Percentiles rank a stretch among this genome's conserved stretches.
These are phyloP conservation scores for Ateles fusciceps DNA, from an alignment of 2,797 vertebrate genomes.

Conservation along the genomic window DNA sequence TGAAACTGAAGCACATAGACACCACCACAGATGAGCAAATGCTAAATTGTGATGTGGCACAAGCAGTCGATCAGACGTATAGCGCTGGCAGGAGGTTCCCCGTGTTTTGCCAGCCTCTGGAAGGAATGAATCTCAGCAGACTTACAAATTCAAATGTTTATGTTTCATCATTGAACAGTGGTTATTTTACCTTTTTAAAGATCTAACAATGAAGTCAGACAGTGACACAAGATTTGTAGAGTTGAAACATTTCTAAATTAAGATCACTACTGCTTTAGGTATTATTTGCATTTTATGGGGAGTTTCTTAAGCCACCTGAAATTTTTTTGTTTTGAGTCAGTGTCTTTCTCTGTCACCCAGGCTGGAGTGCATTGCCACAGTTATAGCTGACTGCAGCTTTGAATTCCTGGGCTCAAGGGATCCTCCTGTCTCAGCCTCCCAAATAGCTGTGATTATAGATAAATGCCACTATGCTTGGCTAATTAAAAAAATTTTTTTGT, in stretches of 20 bases:
- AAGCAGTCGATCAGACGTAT: not conserved
- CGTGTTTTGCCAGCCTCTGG: not conserved
- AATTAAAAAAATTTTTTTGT: not conserved
- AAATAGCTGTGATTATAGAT: not conserved
- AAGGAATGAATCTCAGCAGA: not conserved
- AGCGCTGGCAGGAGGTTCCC: not conserved
- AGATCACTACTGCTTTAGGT: not conserved
- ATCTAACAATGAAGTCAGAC: not conserved
- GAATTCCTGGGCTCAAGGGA: not conserved
- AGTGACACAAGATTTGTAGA: not conserved
- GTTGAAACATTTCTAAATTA: conserved; percentile 9
- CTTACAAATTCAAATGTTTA: not conserved
- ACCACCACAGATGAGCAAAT: not conserved
- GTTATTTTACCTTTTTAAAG: not conserved
- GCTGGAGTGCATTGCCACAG: not conserved
- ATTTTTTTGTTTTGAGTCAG: not conserved
- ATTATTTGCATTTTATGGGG: not conserved
- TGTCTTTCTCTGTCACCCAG: not conserved
- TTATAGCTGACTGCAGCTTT: not conserved
- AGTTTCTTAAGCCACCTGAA: conserved; percentile 47
- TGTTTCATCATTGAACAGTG: not conserved
- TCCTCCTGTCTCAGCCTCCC: not conserved
- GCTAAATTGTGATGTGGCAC: not conserved
- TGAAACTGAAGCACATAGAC: not conserved
- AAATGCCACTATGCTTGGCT: not conserved